phyloP scores from a whole-genome alignment of 2,888 invertebrate genomes.

The Plagiodera versicolora region DNA sequence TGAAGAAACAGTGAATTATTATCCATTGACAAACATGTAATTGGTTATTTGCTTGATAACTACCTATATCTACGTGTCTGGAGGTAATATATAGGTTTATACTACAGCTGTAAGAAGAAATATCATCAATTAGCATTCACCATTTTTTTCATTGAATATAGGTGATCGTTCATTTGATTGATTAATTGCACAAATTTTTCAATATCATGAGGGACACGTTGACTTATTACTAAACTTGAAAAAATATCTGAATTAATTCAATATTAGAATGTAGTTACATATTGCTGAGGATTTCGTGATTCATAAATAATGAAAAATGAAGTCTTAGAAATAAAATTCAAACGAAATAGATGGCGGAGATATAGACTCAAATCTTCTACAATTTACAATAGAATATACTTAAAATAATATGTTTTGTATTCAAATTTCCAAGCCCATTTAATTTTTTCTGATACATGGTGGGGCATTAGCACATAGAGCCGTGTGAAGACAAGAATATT shows the following conservation, averaged over 20 bases:
- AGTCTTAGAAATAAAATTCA: too few relatives aligned
- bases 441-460: slow-evolving; percentile 1
- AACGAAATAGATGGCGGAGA: too few relatives aligned
- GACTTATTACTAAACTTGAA: too few relatives aligned
- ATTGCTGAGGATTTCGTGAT: too few relatives aligned
- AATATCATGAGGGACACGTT: too few relatives aligned
- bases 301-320: too few relatives aligned
- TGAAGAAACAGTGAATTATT: not conserved
- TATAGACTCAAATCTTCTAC: too few relatives aligned
- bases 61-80: not conserved
- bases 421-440: slow-evolving; percentile 8
- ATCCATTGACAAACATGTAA: not conserved
- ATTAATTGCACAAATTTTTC: too few relatives aligned
- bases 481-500: slow-evolving; percentile 34
- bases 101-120: not conserved
- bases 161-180: too few relatives aligned
- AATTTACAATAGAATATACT: slow-evolving; percentile 11
- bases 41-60: not conserved
- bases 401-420: not conserved
- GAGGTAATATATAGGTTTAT: not conserved
- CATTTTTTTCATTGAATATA: not conserved
- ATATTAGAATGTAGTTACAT: too few relatives aligned
- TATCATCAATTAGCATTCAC: not conserved
- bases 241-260: too few relatives aligned
- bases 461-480: slow-evolving; percentile 28